Conservation (phyloP, 2,113 vertebrate genomes). For the Condylura cristata region DNA sequence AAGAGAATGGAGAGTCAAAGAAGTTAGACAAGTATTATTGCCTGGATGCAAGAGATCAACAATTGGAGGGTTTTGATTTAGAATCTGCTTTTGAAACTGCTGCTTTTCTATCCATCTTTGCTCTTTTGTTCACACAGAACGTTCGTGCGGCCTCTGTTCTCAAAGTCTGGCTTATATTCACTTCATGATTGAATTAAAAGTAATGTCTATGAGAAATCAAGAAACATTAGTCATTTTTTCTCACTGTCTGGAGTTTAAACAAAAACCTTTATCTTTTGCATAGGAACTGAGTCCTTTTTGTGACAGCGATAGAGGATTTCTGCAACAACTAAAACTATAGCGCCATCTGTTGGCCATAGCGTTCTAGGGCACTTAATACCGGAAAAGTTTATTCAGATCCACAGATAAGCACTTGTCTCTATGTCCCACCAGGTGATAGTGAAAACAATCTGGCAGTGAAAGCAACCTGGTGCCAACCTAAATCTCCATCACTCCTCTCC, state of each 20-base stretch:
- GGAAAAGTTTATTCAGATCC: not conserved
- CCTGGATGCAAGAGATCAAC: not conserved
- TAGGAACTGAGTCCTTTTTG: fast-evolving
- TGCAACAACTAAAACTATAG: not conserved
- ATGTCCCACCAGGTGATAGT: too few relatives aligned
- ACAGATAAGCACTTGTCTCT: too few relatives aligned
- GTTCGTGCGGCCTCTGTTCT: not conserved
- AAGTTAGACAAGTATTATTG: not conserved
- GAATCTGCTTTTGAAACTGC: not conserved
- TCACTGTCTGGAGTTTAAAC: not conserved
- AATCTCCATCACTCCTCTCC: too few relatives aligned
- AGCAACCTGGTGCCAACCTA: too few relatives aligned
- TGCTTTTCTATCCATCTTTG: not conserved
- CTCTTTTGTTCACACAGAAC: not conserved
- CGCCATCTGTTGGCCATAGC: constrained; percentile 50
- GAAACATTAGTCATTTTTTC: not conserved
- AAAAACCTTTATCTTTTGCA: not conserved
- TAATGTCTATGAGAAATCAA: constrained; percentile 23
- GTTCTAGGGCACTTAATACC: not conserved
- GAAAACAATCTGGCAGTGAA: too few relatives aligned
- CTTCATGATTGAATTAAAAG: not conserved
- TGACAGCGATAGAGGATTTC: too few relatives aligned
- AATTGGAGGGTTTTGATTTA: not conserved
- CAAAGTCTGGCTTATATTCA: not conserved
- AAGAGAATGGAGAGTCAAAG: not conserved